phyloP scores from a whole-genome alignment of 2,113 vertebrate genomes.

The Pseudorhombus dupliciocellatus region DNA sequence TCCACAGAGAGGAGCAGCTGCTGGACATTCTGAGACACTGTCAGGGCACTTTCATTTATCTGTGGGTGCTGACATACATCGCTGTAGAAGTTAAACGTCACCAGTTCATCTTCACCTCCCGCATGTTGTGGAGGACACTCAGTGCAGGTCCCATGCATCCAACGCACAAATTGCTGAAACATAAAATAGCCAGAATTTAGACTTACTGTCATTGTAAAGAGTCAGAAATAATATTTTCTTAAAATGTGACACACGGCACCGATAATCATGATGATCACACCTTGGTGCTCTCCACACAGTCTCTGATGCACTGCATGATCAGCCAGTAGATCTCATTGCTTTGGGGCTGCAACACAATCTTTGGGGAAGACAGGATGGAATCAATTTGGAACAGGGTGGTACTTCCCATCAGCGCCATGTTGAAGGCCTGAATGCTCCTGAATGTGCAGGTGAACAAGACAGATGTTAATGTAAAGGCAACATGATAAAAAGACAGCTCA shows the following conservation, averaged over 20 bases:
- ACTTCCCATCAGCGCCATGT: slow-evolving; percentile 77
- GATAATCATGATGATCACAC: slow-evolving; percentile 61
- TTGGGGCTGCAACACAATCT: slow-evolving; percentile 86
- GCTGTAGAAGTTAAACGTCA: slow-evolving; percentile 85
- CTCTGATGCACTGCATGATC: slow-evolving; percentile 81
- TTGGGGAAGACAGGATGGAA: slow-evolving; percentile 84
- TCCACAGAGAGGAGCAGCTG: slow-evolving; percentile 80
- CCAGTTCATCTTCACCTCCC: slow-evolving; percentile 76
- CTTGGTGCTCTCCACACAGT: slow-evolving; percentile 90
- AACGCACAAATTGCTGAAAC: slow-evolving; percentile 88
- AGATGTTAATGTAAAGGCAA: background rate
- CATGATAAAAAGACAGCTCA: background rate
- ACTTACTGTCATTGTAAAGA: background rate
- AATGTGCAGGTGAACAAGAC: slow-evolving; percentile 28
- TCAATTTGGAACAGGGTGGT: slow-evolving; percentile 87
- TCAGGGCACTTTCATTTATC: slow-evolving; percentile 80
- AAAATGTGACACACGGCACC: background rate
- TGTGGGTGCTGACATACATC: slow-evolving; percentile 85
- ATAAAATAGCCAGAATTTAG: background rate
- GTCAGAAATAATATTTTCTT: background rate
- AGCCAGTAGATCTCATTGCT: slow-evolving; percentile 85
- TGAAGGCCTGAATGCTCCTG: slow-evolving; percentile 90
- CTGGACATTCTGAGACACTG: slow-evolving; percentile 85
- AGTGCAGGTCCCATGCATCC: slow-evolving; percentile 92
- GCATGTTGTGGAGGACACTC: slow-evolving; percentile 87